Conservation (phyloP, 2,888 invertebrate species). For the Diloba caeruleocephala region DNA sequence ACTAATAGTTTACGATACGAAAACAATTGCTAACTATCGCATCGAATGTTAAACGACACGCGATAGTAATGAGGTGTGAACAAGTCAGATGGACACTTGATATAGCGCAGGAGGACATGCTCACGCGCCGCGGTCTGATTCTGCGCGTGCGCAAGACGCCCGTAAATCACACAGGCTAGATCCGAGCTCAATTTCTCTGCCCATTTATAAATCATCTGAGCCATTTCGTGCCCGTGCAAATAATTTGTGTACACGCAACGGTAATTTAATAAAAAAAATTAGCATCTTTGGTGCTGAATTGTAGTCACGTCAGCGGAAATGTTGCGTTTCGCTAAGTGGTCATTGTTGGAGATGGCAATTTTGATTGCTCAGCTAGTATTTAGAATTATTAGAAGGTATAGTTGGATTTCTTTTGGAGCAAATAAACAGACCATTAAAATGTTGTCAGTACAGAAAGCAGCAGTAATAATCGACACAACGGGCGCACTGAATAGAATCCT, state of each 20-base stretch:
- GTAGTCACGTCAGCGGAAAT: conserved; percentile 46
- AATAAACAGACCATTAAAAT: no score
- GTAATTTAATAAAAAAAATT: conserved; percentile 46
- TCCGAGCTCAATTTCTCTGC: conserved; percentile 48
- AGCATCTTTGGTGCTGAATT: conserved; percentile 26
- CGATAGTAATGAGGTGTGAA: conserved; percentile 45
- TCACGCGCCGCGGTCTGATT: conserved; percentile 55
- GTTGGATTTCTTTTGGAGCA: no score
- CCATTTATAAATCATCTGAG: conserved; percentile 35
- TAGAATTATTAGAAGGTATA: not conserved
- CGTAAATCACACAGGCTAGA: conserved; percentile 48
- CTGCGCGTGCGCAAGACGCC: conserved; percentile 36
- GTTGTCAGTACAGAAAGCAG: no score
- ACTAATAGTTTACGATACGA: conserved; percentile 27
- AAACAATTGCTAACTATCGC: conserved; percentile 24
- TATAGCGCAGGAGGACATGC: conserved; percentile 41
- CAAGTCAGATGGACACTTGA: conserved; percentile 50
- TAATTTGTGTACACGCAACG: conserved; percentile 52
- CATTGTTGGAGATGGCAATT: conserved; percentile 14
- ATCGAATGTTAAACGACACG: conserved; percentile 17
- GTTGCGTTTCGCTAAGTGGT: conserved; percentile 23
- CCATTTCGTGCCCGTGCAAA: conserved; percentile 43
- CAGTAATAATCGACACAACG: no score
- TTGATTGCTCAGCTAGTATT: conserved; percentile 8
- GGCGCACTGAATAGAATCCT: no score